Conservation (phyloP, 1,140 invertebrate species). For the Monomorium pharaonis region DNA sequence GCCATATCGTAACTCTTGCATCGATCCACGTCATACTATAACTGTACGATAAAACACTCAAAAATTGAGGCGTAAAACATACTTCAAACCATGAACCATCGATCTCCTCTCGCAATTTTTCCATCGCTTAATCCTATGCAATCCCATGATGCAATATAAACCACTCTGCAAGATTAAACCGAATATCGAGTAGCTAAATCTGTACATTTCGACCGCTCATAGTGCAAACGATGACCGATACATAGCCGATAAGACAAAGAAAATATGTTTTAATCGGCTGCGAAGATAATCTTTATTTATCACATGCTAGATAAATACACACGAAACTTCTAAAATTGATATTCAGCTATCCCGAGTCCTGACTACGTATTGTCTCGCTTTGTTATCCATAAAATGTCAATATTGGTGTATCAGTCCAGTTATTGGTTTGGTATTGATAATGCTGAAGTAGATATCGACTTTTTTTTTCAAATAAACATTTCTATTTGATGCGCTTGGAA, state of each 20-base stretch:
- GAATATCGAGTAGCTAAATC: conserved; percentile 48
- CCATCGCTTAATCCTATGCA: conserved; percentile 34
- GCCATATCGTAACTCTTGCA: conserved; percentile 29
- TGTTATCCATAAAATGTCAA: conserved; percentile 3
- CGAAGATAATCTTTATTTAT: background rate
- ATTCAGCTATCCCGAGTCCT: background rate
- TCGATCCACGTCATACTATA: conserved; percentile 4
- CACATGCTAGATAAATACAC: background rate
- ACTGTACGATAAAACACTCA: conserved; percentile 30
- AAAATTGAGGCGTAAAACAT: conserved; percentile 31
- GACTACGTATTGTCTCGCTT: background rate
- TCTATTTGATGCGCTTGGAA: background rate
- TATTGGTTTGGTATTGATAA: conserved; percentile 6
- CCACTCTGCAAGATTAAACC: conserved; percentile 52
- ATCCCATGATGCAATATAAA: conserved; percentile 52
- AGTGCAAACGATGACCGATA: conserved; percentile 21
- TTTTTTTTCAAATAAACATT: background rate
- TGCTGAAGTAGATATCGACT: background rate
- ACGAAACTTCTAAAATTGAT: background rate
- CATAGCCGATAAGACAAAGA: background rate
- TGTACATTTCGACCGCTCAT: conserved; percentile 14
- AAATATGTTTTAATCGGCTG: background rate
- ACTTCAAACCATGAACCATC: conserved; percentile 24
- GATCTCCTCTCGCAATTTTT: conserved; percentile 34
- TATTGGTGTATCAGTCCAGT: background rate